Evolutionary conservation across 2,797 vertebrate species (phyloP).

Genomic region (Xenops minutus): DNA sequence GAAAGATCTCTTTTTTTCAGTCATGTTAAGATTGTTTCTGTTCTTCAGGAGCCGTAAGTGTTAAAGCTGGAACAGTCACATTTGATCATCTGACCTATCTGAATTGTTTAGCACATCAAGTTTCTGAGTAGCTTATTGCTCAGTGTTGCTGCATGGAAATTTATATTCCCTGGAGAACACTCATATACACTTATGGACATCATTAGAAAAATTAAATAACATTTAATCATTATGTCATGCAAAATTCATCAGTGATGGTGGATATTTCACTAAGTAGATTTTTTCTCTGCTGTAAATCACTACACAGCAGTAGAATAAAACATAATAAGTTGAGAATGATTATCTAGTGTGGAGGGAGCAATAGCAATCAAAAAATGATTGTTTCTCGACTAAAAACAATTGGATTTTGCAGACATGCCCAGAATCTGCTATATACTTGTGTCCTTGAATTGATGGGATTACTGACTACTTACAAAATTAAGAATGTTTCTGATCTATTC

Average conservation of each 20-base stretch:
- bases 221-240: constrained; percentile 22
- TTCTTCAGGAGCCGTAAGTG: not conserved
- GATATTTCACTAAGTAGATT: not conserved
- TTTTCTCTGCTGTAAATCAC: constrained; percentile 1
- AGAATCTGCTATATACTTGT: not conserved
- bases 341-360: not conserved
- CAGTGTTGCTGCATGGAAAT: not conserved
- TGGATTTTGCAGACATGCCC: not conserved
- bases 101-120: not conserved
- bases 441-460: not conserved
- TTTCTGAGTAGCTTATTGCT: not conserved
- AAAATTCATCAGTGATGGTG: not conserved
- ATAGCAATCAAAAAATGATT: not conserved
- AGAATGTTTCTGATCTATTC: not conserved
- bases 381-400: not conserved
- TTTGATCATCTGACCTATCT: not conserved
- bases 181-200: not conserved
- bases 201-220: constrained; percentile 38
- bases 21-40: not conserved
- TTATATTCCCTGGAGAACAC: not conserved
- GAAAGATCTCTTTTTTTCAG: not conserved
- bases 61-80: not conserved
- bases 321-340: not conserved
- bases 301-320: not conserved
- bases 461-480: not conserved